Evolutionary conservation across 1,140 invertebrate genomes (phyloP), one percentile per base, ranked within the genome.

Genomic region (Vanessa tameamea): DNA sequence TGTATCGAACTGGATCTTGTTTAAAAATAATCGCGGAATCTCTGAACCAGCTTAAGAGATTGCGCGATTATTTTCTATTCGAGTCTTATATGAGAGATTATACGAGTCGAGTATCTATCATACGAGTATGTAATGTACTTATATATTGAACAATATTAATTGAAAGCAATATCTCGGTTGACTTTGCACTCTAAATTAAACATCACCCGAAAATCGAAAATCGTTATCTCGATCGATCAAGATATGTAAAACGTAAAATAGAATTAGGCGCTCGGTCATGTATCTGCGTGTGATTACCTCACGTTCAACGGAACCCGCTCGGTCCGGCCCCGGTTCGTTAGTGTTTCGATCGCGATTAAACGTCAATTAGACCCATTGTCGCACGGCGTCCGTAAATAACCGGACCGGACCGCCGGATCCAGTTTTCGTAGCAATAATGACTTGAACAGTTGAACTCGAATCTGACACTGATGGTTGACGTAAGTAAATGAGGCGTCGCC

Each of bases 281-380:
- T 64, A 48, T 64, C 43, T 47, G 47, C 16, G 12, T 64, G 16
- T 7, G 64, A 48, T 64, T 64, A 11, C 64, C 64, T 23, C 64
- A 64, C 47, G 47, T 47, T 9, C 64, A 64, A 64, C 55, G 64
- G 64, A 66, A 66, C 64, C 48, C 69, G 61, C 31, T 65, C 50
- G 69, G 72, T 65, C 78, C 74, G 78, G 82, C 73, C 77, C 73
- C 53, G 53, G 82, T 85, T 87, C 81, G 85, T 85, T 86, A 87
- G 80, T 59, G 57, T 37, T 15, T 55, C 66, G 77, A 87, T 85
- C 86, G 78, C 84, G 85, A 89, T 87, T 86, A 84, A 82, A 84
- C 82, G 84, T 89, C 87, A 89, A 87, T 89, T 89, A 87, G 80
- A 87, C 73, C 77, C 82, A 89, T 89, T 89, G 86, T 89, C 84